A percentile compares a stretch with the other conserved stretches of the same genome.
These are phyloP conservation scores for Vanessa cardui DNA, from an alignment of 2,888 invertebrate genomes.

Conservation along the genomic window DNA sequence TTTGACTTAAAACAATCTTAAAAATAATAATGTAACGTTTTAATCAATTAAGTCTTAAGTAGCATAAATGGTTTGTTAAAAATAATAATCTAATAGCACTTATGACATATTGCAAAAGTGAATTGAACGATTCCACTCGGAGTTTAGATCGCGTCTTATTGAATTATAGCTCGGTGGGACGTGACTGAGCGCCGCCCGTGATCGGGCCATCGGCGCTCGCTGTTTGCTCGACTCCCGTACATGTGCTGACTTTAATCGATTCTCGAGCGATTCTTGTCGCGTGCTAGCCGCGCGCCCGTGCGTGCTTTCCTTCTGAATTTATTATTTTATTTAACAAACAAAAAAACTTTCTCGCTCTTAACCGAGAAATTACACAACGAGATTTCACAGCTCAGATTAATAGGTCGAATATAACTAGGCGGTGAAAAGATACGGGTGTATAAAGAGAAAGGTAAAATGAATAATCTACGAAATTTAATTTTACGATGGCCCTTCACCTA, in stretches of 20 bases:
- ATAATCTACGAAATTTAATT: slow-evolving; percentile 72
- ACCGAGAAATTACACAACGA: background rate
- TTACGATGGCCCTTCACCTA: slow-evolving; percentile 65
- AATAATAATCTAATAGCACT: too few relatives aligned
- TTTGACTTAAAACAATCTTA: background rate
- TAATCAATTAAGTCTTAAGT: background rate
- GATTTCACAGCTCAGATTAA: background rate
- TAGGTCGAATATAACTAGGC: background rate
- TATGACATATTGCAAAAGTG: slow-evolving; percentile 51
- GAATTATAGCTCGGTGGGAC: slow-evolving; percentile 68
- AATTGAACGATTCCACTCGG: slow-evolving; percentile 59
- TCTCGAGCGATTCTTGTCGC: slow-evolving; percentile 65
- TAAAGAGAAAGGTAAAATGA: slow-evolving; percentile 52
- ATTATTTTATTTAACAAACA: slow-evolving; percentile 16
- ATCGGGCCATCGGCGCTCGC: slow-evolving; percentile 62
- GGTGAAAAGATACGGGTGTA: slow-evolving; percentile 47
- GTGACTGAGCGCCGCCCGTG: slow-evolving; percentile 60
- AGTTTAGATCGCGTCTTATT: slow-evolving; percentile 69
- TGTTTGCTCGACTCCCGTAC: slow-evolving; percentile 69
- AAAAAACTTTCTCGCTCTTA: background rate
- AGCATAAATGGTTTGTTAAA: too few relatives aligned
- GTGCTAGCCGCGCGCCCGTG: slow-evolving; percentile 45
- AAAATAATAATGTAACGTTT: background rate
- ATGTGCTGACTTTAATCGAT: slow-evolving; percentile 73
- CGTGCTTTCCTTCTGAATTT: slow-evolving; percentile 45